phyloP scores from a whole-genome alignment of 2,113 vertebrate genomes.

The Pyxicephalus adspersus region DNA sequence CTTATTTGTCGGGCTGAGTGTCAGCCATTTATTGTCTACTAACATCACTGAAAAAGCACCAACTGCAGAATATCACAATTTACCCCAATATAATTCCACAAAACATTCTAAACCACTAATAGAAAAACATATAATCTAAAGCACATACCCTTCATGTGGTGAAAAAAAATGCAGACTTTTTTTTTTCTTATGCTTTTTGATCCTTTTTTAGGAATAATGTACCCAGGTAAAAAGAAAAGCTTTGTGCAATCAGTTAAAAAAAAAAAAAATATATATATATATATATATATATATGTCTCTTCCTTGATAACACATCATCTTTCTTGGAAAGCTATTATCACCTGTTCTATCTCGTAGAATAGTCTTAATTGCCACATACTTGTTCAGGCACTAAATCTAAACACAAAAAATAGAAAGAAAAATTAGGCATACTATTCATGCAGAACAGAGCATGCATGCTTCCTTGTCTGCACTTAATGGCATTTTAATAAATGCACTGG shows the following conservation, averaged over 20 bases:
- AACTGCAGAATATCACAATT: too few species aligned
- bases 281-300: constrained; percentile 8
- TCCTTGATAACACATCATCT: constrained; percentile 36
- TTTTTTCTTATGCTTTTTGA: not conserved
- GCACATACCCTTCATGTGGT: not conserved
- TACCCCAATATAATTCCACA: too few species aligned
- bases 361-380: constrained; percentile 31
- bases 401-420: constrained; percentile 47
- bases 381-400: constrained; percentile 40
- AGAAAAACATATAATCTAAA: not conserved
- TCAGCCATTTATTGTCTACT: too few species aligned
- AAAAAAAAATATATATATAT: too few species aligned
- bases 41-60: too few species aligned
- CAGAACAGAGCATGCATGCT: not conserved
- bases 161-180: not conserved
- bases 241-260: constrained; percentile 13
- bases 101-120: too few species aligned
- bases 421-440: constrained; percentile 11
- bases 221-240: not conserved
- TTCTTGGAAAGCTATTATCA: constrained; percentile 32
- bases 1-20: too few species aligned
- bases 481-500: constrained; percentile 40
- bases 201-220: not conserved
- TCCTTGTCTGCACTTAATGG: constrained; percentile 26
- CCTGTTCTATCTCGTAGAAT: constrained; percentile 42